Base-by-base conservation (phyloP, 2,888 invertebrate genomes). In the Stratiomys singularior region DNA sequence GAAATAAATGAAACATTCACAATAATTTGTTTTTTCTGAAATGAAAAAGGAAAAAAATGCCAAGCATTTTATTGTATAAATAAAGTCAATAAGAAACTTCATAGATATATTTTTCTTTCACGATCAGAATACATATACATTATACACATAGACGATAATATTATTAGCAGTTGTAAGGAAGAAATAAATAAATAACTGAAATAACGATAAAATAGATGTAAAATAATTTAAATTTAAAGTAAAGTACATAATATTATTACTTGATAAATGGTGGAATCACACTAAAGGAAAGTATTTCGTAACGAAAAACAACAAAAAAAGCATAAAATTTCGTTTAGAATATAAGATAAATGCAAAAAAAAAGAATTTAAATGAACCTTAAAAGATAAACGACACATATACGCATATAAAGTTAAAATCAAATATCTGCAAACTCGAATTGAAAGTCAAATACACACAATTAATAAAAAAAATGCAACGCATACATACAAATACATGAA, bases 211-310 rank as follows among this genome's bases (percentile, higher is more conserved):
- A 58, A 30, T 74, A 28, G 1, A 58, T 30, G 18, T 23, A 58
- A 30, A 7, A 18, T 74, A 60, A 37, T 18, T 37, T 60, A 58
- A n/a, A 74, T n/a, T 23, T 1, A 74, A 74, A 37, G 7, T 0
- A n/a, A 60, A 63, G 63, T 25, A 76, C 60, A 60, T 58, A 60
- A 0, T 25, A 47, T 3, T 58, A 58, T 44, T 30, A 28, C 37
- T 25, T 15, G 44, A 21, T 64, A 47, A 76, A 64, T 64, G 76
- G 76, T 76, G 76, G 76, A 76, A 63, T 76, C 27, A 76, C 76
- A 76, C 76, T 76, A 64, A 76, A 76, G 27, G 44, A 76, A 76
- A 76, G 76, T 76, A 76, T 76, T 76, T 76, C 76, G 76, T 76
- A 76, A 76, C 76, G 76, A 76, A 76, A 71, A 74, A 74, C 64